phyloP scores from a whole-genome alignment of 2,888 invertebrate species.

The Conchocele bisecta region DNA sequence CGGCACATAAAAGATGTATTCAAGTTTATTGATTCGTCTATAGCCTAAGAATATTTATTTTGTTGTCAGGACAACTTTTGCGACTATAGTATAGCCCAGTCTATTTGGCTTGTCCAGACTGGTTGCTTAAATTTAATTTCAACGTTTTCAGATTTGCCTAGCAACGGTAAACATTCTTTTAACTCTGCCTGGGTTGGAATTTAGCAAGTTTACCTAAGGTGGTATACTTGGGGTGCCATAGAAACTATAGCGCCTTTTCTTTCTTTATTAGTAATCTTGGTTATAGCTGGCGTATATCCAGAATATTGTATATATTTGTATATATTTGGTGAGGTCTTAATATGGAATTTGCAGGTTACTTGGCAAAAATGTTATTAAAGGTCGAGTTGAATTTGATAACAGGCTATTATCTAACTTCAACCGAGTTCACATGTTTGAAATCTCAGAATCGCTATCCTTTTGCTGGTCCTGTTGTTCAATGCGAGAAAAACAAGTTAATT shows the following conservation, averaged over 20 bases:
- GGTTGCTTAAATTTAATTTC: slow-evolving; percentile 40
- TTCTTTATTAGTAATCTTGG: slow-evolving; percentile 44
- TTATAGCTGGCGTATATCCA: slow-evolving; percentile 55
- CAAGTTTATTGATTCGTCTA: slow-evolving; percentile 73
- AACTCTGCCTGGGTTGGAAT: too few species aligned
- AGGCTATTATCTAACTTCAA: slow-evolving; percentile 42
- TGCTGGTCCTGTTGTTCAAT: too few species aligned
- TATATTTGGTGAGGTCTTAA: slow-evolving; percentile 57
- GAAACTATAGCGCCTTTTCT: slow-evolving; percentile 60
- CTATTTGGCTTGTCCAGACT: slow-evolving; percentile 22
- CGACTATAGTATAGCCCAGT: too few species aligned
- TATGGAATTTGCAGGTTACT: slow-evolving; percentile 60
- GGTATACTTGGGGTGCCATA: slow-evolving; percentile 50
- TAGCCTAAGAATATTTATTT: slow-evolving; percentile 40
- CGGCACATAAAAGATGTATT: slow-evolving; percentile 71
- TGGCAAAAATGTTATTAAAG: slow-evolving; percentile 63
- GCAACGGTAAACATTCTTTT: slow-evolving; percentile 48
- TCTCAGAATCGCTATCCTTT: too few species aligned
- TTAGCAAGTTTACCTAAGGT: slow-evolving; percentile 11
- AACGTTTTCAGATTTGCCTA: slow-evolving; percentile 28
- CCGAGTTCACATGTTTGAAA: too few species aligned
- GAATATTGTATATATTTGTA: slow-evolving; percentile 56
- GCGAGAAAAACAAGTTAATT: too few species aligned
- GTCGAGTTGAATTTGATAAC: slow-evolving; percentile 58
- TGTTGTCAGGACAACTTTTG: slow-evolving; percentile 62